Evolutionary conservation across 2,113 vertebrate genomes (phyloP).

Genomic region (Chlorodrepanis virens): DNA sequence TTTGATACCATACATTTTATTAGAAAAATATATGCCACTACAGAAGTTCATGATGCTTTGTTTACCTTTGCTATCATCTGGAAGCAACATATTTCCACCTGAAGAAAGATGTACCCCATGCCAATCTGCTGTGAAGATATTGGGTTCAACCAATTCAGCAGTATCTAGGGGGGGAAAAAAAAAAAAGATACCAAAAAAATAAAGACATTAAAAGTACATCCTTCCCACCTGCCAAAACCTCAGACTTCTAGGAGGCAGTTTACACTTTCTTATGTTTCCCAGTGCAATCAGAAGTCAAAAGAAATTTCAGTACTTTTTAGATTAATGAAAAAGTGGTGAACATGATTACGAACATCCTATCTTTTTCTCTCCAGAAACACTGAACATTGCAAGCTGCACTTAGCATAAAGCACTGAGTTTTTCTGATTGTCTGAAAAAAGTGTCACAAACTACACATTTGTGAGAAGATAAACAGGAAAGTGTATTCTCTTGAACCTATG

Average conservation of each 20-base stretch:
- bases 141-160: slow-evolving; percentile 81
- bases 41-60: not conserved
- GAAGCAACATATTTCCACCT: slow-evolving; percentile 42
- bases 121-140: slow-evolving; percentile 72
- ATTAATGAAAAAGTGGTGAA: not conserved
- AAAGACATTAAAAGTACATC: not conserved
- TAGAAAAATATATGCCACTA: not conserved
- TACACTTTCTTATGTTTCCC: not conserved
- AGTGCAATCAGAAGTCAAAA: not conserved
- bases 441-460: not conserved
- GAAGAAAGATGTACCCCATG: slow-evolving; percentile 66
- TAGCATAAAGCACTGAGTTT: not conserved
- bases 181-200: not conserved
- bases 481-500: not conserved
- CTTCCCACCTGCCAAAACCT: not conserved
- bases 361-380: not conserved
- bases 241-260: not conserved
- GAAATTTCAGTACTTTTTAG: not conserved
- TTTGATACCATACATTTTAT: not conserved
- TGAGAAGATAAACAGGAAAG: not conserved
- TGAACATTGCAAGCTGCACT: not conserved
- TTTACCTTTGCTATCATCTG: slow-evolving; percentile 75
- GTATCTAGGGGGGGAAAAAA: slow-evolving; percentile 67
- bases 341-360: not conserved
- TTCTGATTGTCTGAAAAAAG: not conserved